Evolutionary conservation across 2,888 invertebrate genomes (phyloP), one percentile per base, ranked within the genome.

Genomic region (Sturmia bella): DNA sequence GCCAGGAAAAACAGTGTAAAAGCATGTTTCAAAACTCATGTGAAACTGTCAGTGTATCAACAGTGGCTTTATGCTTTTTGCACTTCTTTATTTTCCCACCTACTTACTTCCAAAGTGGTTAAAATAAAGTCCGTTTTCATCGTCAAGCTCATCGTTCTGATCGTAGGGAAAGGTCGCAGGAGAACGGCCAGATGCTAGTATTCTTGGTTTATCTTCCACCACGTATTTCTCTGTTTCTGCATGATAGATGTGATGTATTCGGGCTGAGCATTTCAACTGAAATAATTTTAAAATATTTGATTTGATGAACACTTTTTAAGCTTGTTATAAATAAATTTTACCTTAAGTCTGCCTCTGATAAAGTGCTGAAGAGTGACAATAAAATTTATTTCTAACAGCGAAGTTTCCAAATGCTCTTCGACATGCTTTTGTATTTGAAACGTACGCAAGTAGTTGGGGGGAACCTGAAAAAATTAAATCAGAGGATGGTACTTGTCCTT

Each of bases 201-300:
- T 90, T n/a, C 91, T 87, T 4, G 91, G 91, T 50, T 88, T 88
- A 86, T 91, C 91, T 78, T 91, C 91, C 78, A 91, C 91, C 24
- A 91, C 88, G 2, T 88, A 72, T 80, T 90, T 90, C 56, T 91
- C 91, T 12, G 88, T 87, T 79, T 90, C 90, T 73, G 90, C 90
- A 9, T 89, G 88, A 83, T 91, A 91, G 50, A 91, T 89, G 17
- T 88, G 87, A 77, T 91, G 89, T 61, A 91, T 91, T 39, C 89
- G 88, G 7, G 91, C 91, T 13, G 88, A 87, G 66, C 91, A 91
- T 76, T 90, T 90, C 0, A 91, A 79, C 91, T 91, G 72, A 9
- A 66, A 68, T 45, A 1, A 21, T 21, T 5, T 56, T 54, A 11
- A 17, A 32, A 17, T 64, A 32, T 15, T 12, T 7, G 7, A 6